Evolutionary conservation across 2,797 vertebrate genomes (phyloP), one percentile per base, ranked within the genome.

Genomic region (Pseudochirops corinnae): DNA sequence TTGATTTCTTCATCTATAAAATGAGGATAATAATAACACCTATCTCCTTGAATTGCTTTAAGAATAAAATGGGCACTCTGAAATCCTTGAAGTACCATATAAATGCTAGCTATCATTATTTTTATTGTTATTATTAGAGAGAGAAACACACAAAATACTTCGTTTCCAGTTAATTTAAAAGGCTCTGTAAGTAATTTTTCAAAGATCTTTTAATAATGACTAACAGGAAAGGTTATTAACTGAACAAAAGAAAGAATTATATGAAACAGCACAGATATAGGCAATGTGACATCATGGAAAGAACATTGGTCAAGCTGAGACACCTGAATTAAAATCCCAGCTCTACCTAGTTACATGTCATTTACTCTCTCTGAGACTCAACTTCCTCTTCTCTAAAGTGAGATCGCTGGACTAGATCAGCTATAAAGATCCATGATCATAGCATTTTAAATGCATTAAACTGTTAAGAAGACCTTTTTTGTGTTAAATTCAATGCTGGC

Each of bases 311-410:
- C 87, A 95, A 93, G 55, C 18, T 96, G 18, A 96, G 74, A 97
- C 92, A 46, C 6, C 58, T 39, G 16, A 74, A 74, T 74, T 74
- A 74, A 74, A 67, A 39, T 24, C 21, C 31, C 87, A 56, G 58
- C 60, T 94, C 82, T 90, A 21, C 29, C 55, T 93, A 91, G 55
- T 94, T 95, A 96, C 91, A 96, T 92, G 56, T 90, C 87, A 94
- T 93, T 82, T 24, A 26, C 9, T 46, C 9, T 82, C 39, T 82
- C 24, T 95, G 21, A 90, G 57, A 46, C 52, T 95, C 33, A 96
- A 90, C 93, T 90, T 94, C 28, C 67, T 92, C 91, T 91, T 33
- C 56, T 56, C 46, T 21, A 92, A 95, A 96, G 94, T 11, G 31
- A 94, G 96, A 93, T 18, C 31, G 82, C 10, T 56, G 46, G 92